Evolutionary conservation across 2,888 invertebrate species (phyloP).

Genomic region (Caenorhabditis zanzibari): DNA sequence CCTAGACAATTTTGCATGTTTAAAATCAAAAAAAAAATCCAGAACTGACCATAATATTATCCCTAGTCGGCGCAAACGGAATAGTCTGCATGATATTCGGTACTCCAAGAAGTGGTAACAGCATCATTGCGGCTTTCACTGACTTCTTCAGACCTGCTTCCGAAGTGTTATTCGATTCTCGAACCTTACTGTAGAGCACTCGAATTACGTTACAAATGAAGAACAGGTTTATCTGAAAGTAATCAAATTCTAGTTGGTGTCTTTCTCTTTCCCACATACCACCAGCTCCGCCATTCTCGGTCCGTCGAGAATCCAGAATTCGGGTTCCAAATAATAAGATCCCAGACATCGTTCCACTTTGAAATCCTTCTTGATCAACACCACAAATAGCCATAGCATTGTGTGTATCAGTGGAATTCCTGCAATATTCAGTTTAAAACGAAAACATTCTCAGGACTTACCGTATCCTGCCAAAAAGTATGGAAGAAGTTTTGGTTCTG

Average conservation of each 20-base stretch:
- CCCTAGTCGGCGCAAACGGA: constrained; percentile 83
- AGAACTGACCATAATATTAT: constrained; percentile 81
- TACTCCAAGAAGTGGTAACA: constrained; percentile 85
- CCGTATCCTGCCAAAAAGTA: constrained; percentile 85
- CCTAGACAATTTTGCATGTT: constrained; percentile 56
- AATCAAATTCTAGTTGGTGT: background rate
- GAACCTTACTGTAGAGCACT: constrained; percentile 85
- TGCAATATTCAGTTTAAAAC: constrained; percentile 35
- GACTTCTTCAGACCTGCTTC: constrained; percentile 85
- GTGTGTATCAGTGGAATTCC: constrained; percentile 82
- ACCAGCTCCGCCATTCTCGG: constrained; percentile 90
- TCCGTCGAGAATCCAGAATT: constrained; percentile 91
- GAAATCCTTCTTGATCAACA: constrained; percentile 79
- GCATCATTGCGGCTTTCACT: constrained; percentile 85
- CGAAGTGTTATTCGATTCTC: constrained; percentile 84
- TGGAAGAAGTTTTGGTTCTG: constrained; percentile 84
- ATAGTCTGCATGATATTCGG: constrained; percentile 85
- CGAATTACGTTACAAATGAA: constrained; percentile 85
- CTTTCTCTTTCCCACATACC: constrained; percentile 86
- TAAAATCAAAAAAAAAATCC: background rate
- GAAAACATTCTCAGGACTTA: constrained; percentile 71
- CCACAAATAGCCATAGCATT: constrained; percentile 79
- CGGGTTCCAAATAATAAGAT: constrained; percentile 82
- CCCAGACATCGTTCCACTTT: constrained; percentile 82
- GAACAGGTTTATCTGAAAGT: constrained; percentile 84